Base-by-base conservation (phyloP, 2,797 vertebrate species). In the Kryptopterus vitreolus region DNA sequence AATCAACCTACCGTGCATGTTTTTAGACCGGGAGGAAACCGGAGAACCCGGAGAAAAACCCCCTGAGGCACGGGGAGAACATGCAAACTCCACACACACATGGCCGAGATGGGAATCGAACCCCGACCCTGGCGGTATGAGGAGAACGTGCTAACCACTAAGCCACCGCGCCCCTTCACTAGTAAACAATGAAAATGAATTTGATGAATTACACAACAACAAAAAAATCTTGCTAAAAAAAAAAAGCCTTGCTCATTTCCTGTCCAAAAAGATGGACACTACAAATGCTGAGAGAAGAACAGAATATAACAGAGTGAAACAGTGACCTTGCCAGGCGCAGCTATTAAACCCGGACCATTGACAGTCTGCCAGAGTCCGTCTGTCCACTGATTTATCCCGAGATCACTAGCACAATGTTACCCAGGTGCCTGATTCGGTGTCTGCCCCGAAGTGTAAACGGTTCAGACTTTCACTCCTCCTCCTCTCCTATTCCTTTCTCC, bases 341-440 rank as follows among this genome's bases (percentile, higher is more conserved):
- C 18, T 8, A 16, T 66, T 29, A 31, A 66, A 72, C 46, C 43
- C 26, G 71, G 10, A 38, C 31, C 29, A 26, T n/a, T 78, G 76
- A 85, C 31, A 3, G 58, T 71, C 38, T 66, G 65, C 79, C 79
- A 81, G 57, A 76, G 43, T 26, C 53, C 26, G 76, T 72, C 61
- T 73, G 76, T 83, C 76, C 79, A 77, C 48, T 29, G 24, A 85
- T 83, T 74, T 73, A 81, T 80, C 26, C 31, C 43, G 48, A 59
- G 26, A 66, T 61, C 61, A 43, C 13, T 29, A 26, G 63, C 57
- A 55, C n/a, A 59, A 77, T 73, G 52, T 76, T 35, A 33, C 61
- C 11, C 11, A 5, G 43, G 52, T 16, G 29, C 61, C 73, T 77
- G 84, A 81, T 62, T 76, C 66, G 59, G 65, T 52, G 62, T 59